phyloP scores from a whole-genome alignment of 2,113 vertebrate genomes.

The Clinocottus analis region DNA sequence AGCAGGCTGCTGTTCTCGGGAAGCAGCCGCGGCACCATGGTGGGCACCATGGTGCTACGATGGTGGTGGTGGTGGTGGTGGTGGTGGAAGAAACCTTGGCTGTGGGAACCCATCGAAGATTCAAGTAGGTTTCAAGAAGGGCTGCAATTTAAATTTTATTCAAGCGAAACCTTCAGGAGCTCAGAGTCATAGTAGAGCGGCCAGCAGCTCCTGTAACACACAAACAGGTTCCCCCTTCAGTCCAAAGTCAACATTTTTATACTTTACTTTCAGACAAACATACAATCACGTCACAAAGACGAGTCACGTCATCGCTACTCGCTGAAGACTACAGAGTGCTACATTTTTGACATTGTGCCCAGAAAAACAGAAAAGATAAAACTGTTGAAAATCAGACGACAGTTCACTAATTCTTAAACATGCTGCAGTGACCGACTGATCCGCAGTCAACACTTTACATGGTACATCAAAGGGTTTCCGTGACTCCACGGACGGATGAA shows the following conservation, averaged over 20 bases:
- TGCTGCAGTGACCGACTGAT: conserved; percentile 6
- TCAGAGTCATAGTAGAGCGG: conserved; percentile 61
- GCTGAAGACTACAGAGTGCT: conserved; percentile 18
- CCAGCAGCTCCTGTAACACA: conserved; percentile 71
- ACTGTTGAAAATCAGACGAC: conserved; percentile 8
- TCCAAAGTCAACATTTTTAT: conserved; percentile 41
- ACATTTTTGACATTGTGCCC: too few relatives aligned
- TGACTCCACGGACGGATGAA: background rate
- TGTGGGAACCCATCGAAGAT: conserved; percentile 91
- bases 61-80: conserved; percentile 82
- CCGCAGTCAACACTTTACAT: conserved; percentile 1
- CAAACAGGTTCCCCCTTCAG: conserved; percentile 48
- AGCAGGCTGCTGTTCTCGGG: conserved; percentile 85
- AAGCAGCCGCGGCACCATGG: conserved; percentile 89
- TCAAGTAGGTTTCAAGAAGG: conserved; percentile 17
- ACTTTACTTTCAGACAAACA: conserved; percentile 33
- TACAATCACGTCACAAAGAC: conserved; percentile 40
- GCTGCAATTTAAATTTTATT: background rate
- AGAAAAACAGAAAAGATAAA: background rate
- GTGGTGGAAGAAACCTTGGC: conserved; percentile 88
- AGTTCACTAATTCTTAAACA: too few relatives aligned
- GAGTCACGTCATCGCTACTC: conserved; percentile 17
- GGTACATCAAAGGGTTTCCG: conserved; percentile 3
- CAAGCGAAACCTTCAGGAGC: conserved; percentile 62
- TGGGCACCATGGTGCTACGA: conserved; percentile 80